A percentile compares a stretch with the other conserved stretches of the same genome.
phyloP scores from a whole-genome alignment of 2,113 vertebrate genomes.

The Motacilla tschutschensis region DNA sequence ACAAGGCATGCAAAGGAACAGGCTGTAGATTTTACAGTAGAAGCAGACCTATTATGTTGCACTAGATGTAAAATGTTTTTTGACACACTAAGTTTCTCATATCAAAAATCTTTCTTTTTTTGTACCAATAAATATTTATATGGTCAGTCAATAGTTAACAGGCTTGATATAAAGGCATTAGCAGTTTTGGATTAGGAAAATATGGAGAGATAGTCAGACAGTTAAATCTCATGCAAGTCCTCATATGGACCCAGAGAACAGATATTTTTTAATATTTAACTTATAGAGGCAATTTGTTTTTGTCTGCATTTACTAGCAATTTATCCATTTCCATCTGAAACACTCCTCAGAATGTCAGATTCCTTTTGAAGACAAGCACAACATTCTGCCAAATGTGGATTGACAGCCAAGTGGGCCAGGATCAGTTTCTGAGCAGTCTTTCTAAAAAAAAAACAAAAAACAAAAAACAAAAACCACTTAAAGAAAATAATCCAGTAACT shows the following conservation, averaged over 20 bases:
- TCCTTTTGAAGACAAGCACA: background rate
- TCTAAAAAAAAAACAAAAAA: background rate
- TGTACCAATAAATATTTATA: background rate
- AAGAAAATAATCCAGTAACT: background rate
- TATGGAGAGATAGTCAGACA: background rate
- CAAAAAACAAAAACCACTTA: background rate
- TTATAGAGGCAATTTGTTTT: background rate
- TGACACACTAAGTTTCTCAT: background rate
- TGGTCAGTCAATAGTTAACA: background rate
- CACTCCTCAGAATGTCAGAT: background rate
- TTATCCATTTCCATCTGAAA: background rate
- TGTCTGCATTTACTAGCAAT: background rate
- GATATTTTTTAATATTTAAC: background rate
- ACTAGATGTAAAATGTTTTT: background rate
- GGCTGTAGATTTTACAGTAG: background rate
- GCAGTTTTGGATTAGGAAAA: background rate
- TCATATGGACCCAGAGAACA: background rate
- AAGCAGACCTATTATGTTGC: background rate
- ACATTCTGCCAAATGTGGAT: background rate
- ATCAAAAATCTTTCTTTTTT: background rate
- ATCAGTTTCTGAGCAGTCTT: background rate
- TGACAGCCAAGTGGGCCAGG: background rate
- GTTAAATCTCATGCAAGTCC: background rate
- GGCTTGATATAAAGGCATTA: background rate
- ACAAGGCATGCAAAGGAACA: background rate